These are phyloP conservation scores for Bubalus kerabau DNA, from an alignment of 2,113 vertebrate genomes.

Conservation along the genomic window DNA sequence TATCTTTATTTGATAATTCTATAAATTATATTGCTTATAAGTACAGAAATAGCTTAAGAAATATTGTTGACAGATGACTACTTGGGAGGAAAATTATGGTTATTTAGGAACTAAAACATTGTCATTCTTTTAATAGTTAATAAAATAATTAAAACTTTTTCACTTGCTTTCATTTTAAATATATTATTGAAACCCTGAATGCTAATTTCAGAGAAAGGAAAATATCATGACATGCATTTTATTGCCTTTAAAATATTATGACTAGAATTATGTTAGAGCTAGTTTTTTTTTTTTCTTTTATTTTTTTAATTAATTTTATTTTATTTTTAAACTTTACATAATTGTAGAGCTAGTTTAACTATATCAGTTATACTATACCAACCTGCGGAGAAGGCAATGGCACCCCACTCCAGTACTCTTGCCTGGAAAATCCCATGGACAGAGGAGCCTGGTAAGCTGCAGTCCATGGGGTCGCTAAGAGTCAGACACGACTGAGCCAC, in stretches of 20 bases:
- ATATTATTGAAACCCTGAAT: slow-evolving; percentile 20
- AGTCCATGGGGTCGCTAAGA: too few species aligned
- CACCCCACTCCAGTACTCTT: too few species aligned
- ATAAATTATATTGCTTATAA: background rate
- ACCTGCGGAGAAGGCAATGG: background rate
- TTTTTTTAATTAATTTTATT: too few species aligned
- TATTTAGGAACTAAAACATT: slow-evolving; percentile 42
- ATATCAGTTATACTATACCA: background rate
- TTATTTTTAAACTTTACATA: too few species aligned
- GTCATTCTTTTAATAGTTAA: background rate
- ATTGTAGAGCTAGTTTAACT: background rate
- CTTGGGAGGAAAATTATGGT: background rate
- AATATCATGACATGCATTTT: slow-evolving; percentile 2
- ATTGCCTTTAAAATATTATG: background rate
- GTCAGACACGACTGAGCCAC: too few species aligned
- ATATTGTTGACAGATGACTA: background rate
- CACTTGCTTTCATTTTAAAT: background rate
- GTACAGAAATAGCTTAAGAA: background rate
- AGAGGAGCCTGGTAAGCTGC: too few species aligned
- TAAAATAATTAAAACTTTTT: slow-evolving; percentile 14
- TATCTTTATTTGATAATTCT: background rate
- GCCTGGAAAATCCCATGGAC: too few species aligned
- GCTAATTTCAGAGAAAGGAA: slow-evolving; percentile 31
- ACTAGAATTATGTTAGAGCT: slow-evolving; percentile 12
- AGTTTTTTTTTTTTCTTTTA: background rate